A percentile compares a stretch with the other conserved stretches of the same genome.
phyloP scores from a whole-genome alignment of 1,140 invertebrate species.

The Nautilus pompilius region DNA sequence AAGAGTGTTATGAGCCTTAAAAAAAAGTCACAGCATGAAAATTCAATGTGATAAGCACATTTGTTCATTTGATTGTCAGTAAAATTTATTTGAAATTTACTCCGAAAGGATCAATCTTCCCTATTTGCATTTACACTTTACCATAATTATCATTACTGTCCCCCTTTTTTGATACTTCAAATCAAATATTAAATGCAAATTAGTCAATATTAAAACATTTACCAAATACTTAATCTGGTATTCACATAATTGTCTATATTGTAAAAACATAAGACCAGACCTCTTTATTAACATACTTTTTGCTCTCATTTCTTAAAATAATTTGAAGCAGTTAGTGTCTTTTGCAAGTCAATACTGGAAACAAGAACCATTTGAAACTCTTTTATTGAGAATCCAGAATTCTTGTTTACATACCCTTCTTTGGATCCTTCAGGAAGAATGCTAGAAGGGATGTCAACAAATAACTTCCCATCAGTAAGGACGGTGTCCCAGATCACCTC shows the following conservation, averaged over 20 bases:
- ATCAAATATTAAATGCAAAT: not conserved
- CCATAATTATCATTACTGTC: too few species aligned
- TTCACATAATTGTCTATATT: not conserved
- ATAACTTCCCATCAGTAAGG: slow-evolving; percentile 72
- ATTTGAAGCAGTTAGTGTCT: not conserved
- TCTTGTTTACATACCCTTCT: slow-evolving; percentile 64
- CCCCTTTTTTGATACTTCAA: too few species aligned
- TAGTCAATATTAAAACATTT: not conserved
- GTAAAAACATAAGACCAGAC: not conserved
- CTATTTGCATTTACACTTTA: too few species aligned
- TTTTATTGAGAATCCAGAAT: too few species aligned
- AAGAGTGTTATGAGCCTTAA: slow-evolving; percentile 78
- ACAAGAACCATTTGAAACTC: too few species aligned
- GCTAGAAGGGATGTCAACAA: slow-evolving; percentile 80
- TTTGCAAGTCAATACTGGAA: too few species aligned
- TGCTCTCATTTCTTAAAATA: not conserved
- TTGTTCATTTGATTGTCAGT: not conserved
- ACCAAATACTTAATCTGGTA: not conserved
- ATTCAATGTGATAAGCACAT: too few species aligned
- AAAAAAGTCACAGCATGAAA: too few species aligned
- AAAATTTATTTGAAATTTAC: too few species aligned
- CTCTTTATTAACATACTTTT: not conserved
- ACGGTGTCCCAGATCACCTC: slow-evolving; percentile 77
- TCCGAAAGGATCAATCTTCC: too few species aligned
- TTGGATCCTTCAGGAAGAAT: slow-evolving; percentile 85